Percentiles rank a stretch among this genome's conserved stretches.
These are phyloP conservation scores for Rhea americana DNA, from an alignment of 2,113 vertebrate genomes.

Conservation along the genomic window DNA sequence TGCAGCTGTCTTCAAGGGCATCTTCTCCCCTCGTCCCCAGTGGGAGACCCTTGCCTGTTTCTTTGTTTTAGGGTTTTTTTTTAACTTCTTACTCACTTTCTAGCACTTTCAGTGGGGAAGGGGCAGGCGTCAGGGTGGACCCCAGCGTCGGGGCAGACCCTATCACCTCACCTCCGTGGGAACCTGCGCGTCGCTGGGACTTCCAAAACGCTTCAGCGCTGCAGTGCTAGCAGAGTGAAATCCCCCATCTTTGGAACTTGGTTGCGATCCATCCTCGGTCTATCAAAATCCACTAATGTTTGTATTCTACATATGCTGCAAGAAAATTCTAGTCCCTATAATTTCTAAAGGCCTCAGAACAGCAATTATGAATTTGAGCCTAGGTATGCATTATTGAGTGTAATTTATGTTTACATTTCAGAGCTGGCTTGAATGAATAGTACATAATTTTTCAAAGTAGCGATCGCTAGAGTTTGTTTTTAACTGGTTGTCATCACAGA, in stretches of 20 bases:
- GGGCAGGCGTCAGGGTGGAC: neutral
- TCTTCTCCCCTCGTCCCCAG: neutral
- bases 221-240: neutral
- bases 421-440: neutral
- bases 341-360: neutral
- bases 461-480: neutral
- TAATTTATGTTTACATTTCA: neutral
- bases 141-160: neutral
- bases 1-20: neutral
- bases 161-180: neutral
- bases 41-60: neutral
- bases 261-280: neutral
- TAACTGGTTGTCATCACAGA: neutral
- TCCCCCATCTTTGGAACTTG: neutral
- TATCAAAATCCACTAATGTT: neutral
- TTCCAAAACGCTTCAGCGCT: neutral
- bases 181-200: neutral
- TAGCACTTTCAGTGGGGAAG: neutral
- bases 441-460: neutral
- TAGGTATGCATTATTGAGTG: neutral
- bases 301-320: neutral
- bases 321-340: neutral
- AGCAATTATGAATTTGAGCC: neutral
- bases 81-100: constrained; percentile 11
- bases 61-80: neutral